These are phyloP conservation scores for Malurus melanocephalus DNA, from an alignment of 2,113 vertebrate genomes.

Conservation along the genomic window DNA sequence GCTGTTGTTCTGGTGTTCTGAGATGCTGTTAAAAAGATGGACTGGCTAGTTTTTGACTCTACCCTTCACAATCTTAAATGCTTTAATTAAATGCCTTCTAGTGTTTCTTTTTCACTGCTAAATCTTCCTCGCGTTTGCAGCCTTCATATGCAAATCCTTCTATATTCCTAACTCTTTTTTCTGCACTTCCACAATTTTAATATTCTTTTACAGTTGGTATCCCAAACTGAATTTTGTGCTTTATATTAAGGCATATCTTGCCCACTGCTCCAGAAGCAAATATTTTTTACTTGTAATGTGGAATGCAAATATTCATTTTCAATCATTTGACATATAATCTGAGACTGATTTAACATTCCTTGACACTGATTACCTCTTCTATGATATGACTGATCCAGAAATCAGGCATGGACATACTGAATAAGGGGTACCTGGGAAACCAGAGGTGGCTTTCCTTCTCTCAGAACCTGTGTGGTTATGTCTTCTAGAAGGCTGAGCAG, in stretches of 20 bases:
- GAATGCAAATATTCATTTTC: not conserved
- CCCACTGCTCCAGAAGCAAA: not conserved
- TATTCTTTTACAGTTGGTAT: not conserved
- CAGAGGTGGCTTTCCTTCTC: not conserved
- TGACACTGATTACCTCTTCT: not conserved
- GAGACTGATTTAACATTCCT: not conserved
- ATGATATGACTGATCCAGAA: not conserved
- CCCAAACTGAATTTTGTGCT: not conserved
- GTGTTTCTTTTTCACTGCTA: not conserved
- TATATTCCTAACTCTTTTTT: not conserved
- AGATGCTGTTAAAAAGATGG: constrained; percentile 45
- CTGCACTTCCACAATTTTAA: not conserved
- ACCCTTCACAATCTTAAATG: constrained; percentile 30
- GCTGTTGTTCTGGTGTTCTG: constrained; percentile 44
- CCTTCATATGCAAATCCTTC: not conserved
- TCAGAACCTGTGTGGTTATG: not conserved
- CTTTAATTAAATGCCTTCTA: constrained; percentile 47
- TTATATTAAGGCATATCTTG: not conserved
- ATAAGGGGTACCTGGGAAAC: not conserved
- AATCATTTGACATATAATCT: not conserved
- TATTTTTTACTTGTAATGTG: not conserved
- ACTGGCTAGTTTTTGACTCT: constrained; percentile 28
- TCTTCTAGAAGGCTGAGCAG: not conserved
- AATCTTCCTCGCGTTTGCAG: constrained; percentile 1
- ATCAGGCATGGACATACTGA: too few relatives aligned